These are phyloP conservation scores for Aphaenogaster rudis DNA, from an alignment of 1,140 invertebrate species.

Conservation along the genomic window DNA sequence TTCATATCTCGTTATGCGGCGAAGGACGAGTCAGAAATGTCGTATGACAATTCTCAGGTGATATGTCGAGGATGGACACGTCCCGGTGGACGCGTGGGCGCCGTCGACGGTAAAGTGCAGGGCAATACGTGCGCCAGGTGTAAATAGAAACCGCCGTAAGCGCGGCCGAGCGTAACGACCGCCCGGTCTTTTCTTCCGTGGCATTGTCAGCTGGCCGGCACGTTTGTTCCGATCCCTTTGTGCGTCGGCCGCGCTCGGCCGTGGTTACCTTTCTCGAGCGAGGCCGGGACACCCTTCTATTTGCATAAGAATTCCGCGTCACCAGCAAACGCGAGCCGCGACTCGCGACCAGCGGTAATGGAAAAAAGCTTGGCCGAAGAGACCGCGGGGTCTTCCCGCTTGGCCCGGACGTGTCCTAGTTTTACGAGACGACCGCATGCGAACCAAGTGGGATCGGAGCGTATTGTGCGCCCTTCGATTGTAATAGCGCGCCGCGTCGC, in stretches of 20 bases:
- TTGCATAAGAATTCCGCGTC: conserved; percentile 72
- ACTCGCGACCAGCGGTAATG: conserved; percentile 1
- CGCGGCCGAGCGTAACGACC: conserved; percentile 67
- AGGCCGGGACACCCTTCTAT: conserved; percentile 45
- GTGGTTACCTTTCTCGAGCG: conserved; percentile 57
- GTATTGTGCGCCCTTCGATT: background rate
- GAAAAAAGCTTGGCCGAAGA: conserved; percentile 3
- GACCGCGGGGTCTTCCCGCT: background rate
- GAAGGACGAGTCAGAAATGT: background rate
- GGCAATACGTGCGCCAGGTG: conserved; percentile 67
- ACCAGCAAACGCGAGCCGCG: conserved; percentile 30
- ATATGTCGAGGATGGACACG: background rate
- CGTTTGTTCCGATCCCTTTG: conserved; percentile 56
- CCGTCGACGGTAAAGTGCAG: conserved; percentile 31
- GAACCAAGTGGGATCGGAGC: background rate
- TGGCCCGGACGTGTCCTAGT: background rate
- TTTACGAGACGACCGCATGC: background rate
- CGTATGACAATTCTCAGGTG: background rate
- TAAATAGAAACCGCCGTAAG: conserved; percentile 72
- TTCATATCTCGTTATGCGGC: background rate
- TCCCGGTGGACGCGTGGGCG: conserved; percentile 56
- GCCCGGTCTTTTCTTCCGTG: conserved; percentile 56
- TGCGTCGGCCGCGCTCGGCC: conserved; percentile 1
- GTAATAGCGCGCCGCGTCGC: background rate
- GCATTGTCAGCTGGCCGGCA: conserved; percentile 72